A percentile compares a stretch with the other conserved stretches of the same genome.
Evolutionary conservation across 2,888 invertebrate genomes (phyloP).

Genomic region (Nezara viridula): DNA sequence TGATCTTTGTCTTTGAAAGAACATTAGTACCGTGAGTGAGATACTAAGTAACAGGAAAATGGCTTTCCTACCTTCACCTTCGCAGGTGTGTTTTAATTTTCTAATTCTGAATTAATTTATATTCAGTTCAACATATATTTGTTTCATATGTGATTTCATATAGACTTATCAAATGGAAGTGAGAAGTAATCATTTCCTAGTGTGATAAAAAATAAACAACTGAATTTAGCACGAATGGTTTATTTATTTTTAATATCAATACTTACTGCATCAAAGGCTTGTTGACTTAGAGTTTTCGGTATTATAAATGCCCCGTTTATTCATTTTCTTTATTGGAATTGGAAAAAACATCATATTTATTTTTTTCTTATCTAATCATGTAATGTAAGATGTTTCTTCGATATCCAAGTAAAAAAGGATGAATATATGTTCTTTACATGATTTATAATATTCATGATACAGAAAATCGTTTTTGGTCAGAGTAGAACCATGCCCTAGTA

Average conservation of each 20-base stretch:
- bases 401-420: not conserved
- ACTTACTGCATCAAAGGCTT: not conserved
- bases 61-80: constrained; percentile 89
- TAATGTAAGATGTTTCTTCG: not conserved
- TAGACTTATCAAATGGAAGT: not conserved
- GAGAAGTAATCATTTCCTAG: not conserved
- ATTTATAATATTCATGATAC: not conserved
- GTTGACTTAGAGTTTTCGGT: not conserved
- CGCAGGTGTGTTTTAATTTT: constrained; percentile 74
- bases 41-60: constrained; percentile 72
- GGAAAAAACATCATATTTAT: not conserved
- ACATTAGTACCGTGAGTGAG: not conserved
- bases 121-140: not conserved
- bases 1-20: constrained; percentile 11
- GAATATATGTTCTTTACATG: not conserved
- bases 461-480: not conserved
- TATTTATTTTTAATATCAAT: not conserved
- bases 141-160: constrained; percentile 52
- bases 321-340: not conserved
- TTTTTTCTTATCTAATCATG: not conserved
- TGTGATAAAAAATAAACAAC: not conserved
- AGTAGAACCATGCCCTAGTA: not conserved
- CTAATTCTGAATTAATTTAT: not conserved
- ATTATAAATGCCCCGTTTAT: not conserved
- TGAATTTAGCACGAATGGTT: not conserved